A percentile compares a stretch with the other conserved stretches of the same genome.
Evolutionary conservation across 2,113 vertebrate species (phyloP).

Genomic region (Alaudala cheleensis): DNA sequence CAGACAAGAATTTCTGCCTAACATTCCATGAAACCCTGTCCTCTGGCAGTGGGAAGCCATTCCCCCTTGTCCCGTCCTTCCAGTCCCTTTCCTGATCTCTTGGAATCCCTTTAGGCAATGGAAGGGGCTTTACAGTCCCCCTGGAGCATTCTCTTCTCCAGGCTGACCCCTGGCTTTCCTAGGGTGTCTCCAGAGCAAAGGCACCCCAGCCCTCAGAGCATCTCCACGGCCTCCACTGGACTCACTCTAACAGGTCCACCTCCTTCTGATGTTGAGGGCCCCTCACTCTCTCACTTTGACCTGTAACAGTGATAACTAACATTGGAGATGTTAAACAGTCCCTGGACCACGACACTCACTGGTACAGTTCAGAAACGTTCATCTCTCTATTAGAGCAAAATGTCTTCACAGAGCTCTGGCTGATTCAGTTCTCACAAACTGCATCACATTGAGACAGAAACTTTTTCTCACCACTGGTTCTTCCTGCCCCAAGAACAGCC

Average conservation of each 20-base stretch:
- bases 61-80: not conserved
- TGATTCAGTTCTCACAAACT: not conserved
- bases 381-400: not conserved
- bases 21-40: not conserved
- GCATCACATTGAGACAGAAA: not conserved
- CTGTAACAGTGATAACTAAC: not conserved
- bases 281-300: not conserved
- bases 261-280: not conserved
- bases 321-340: not conserved
- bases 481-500: not conserved
- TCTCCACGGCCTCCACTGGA: not conserved
- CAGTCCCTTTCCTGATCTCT: not conserved
- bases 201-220: rapidly evolving
- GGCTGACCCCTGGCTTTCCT: not conserved
- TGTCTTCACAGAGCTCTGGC: not conserved
- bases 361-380: rapidly evolving
- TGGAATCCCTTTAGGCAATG: not conserved
- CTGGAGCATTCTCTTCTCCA: not conserved
- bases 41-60: not conserved
- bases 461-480: not conserved
- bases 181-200: not conserved
- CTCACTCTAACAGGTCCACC: not conserved
- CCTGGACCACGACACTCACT: not conserved
- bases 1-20: not conserved
- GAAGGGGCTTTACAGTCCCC: not conserved